Conservation (phyloP, 2,113 vertebrate genomes). For the Sander vitreus region DNA sequence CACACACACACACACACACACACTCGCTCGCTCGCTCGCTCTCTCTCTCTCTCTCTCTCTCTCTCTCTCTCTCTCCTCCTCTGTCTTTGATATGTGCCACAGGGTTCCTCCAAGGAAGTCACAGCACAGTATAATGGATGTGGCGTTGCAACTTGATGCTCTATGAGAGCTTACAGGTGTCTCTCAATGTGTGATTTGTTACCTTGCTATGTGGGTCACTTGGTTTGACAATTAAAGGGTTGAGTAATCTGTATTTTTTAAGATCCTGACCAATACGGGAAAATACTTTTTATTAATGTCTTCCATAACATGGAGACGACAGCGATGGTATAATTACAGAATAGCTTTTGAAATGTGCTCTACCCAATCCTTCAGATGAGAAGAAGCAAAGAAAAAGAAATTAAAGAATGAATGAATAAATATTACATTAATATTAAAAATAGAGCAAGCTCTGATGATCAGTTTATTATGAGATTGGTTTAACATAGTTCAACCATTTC, state of each 20-base stretch:
- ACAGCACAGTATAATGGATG: constrained; percentile 55
- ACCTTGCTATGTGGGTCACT: constrained; percentile 40
- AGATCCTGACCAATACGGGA: background rate
- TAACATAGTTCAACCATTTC: background rate
- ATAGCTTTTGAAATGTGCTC: background rate
- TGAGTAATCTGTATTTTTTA: background rate
- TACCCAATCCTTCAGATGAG: background rate
- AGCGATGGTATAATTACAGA: background rate
- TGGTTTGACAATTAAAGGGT: constrained; percentile 9
- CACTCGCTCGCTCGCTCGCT: too few relatives aligned
- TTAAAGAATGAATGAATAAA: background rate
- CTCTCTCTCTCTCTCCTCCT: background rate
- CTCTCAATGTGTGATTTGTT: constrained; percentile 31
- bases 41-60: background rate
- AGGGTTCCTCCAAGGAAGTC: constrained; percentile 65
- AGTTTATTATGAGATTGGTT: background rate
- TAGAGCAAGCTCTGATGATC: background rate
- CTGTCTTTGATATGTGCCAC: constrained; percentile 66
- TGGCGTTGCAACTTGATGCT: constrained; percentile 58
- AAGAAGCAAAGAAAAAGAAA: too few relatives aligned
- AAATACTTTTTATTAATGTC: background rate
- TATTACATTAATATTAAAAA: background rate
- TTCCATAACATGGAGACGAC: background rate
- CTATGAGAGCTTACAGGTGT: constrained; percentile 32
- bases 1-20: constrained; percentile 24